Conservation (phyloP, 2,888 invertebrate genomes). For the Noctuana brunneofusca region DNA sequence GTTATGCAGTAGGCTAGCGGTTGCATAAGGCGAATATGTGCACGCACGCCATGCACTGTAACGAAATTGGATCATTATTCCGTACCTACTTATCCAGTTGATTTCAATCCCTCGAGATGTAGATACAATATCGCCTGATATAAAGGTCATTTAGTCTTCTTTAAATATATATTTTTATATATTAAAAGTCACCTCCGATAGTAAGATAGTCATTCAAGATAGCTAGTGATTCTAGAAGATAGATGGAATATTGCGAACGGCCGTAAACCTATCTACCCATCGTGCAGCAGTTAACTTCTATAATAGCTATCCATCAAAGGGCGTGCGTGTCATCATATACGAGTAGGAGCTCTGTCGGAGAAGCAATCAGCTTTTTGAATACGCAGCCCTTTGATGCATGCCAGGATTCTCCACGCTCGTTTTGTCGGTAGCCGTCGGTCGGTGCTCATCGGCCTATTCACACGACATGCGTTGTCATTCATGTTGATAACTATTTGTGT, state of each 20-base stretch:
- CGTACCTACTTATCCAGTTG: neutral
- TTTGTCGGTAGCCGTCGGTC: conserved; percentile 63
- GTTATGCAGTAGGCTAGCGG: neutral
- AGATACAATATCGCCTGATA: neutral
- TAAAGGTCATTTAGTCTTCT: neutral
- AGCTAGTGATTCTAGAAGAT: too few relatives aligned
- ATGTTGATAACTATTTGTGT: conserved; percentile 75
- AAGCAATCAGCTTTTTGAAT: conserved; percentile 73
- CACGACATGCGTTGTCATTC: conserved; percentile 69
- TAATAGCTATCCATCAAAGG: conserved; percentile 54
- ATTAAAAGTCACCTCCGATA: too few relatives aligned
- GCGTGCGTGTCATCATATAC: conserved; percentile 45
- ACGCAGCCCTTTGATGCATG: conserved; percentile 63
- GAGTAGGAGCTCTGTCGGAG: conserved; percentile 32
- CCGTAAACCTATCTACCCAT: neutral
- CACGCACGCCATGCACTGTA: conserved; percentile 7
- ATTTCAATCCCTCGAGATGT: conserved; percentile 22
- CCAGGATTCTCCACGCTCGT: conserved; percentile 70
- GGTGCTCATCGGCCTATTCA: conserved; percentile 51
- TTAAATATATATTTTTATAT: too few relatives aligned
- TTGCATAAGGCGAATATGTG: conserved; percentile 8
- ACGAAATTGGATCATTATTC: conserved; percentile 20
- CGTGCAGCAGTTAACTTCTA: conserved; percentile 2
- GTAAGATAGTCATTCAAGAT: too few relatives aligned
- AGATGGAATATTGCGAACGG: too few relatives aligned